Percentiles rank a stretch among this genome's conserved stretches.
phyloP scores from a whole-genome alignment of 2,888 invertebrate species.

The Antheraea yamamai region DNA sequence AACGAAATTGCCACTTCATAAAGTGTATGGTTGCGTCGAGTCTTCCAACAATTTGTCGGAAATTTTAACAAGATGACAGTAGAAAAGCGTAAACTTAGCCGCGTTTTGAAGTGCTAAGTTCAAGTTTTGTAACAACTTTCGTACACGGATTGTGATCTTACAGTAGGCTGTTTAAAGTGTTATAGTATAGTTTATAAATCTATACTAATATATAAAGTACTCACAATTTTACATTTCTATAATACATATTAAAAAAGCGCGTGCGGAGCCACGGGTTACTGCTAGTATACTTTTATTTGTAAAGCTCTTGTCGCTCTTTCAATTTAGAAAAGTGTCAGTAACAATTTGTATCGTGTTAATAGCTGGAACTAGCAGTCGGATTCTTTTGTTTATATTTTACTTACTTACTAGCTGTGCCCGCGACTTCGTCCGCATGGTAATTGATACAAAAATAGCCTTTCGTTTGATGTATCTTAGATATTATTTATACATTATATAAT shows the following conservation, averaged over 20 bases:
- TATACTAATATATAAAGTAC: too few species aligned
- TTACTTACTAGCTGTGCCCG: too few species aligned
- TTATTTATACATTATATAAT: too few species aligned
- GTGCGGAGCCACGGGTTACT: too few species aligned
- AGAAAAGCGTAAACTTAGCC: slow-evolving; percentile 2
- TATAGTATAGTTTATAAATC: background rate
- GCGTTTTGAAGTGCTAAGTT: slow-evolving; percentile 9
- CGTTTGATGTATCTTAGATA: too few species aligned
- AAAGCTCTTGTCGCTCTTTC: background rate
- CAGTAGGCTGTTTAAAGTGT: background rate
- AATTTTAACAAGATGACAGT: slow-evolving; percentile 8
- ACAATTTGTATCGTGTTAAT: background rate
- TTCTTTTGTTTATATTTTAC: too few species aligned
- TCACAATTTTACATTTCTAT: too few species aligned
- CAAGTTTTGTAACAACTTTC: slow-evolving; percentile 5
- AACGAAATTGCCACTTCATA: background rate
- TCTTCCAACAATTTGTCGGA: background rate
- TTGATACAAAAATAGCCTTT: too few species aligned
- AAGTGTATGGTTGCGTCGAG: background rate
- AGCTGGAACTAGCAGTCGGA: background rate
- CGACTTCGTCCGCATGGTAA: too few species aligned
- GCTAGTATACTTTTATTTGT: too few species aligned
- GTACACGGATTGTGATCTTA: background rate
- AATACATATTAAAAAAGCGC: too few species aligned
- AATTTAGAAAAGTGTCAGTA: background rate